Evolutionary conservation across 1,140 invertebrate species (phyloP).

Genomic region (Dryas iulia): DNA sequence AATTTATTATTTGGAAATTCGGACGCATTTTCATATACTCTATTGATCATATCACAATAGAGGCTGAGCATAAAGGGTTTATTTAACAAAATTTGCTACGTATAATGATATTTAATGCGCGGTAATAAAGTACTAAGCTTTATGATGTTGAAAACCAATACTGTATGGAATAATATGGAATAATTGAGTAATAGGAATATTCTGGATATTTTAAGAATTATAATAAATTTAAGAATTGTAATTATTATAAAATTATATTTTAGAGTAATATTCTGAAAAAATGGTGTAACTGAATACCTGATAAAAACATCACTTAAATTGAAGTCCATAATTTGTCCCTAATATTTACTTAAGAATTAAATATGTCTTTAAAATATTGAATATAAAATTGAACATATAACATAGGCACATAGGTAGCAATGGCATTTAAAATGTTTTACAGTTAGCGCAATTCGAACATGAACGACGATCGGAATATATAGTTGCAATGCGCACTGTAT

Average conservation of each 20-base stretch:
- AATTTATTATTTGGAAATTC: conserved; percentile 78
- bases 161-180: not conserved
- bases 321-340: too few species aligned
- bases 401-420: not conserved
- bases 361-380: too few species aligned
- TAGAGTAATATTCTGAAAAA: too few species aligned
- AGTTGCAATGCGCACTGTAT: conserved; percentile 52
- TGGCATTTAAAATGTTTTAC: conserved; percentile 22
- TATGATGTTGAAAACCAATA: not conserved
- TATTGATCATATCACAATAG: conserved; percentile 52
- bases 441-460: conserved; percentile 32
- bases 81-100: conserved; percentile 13
- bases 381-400: too few species aligned
- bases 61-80: conserved; percentile 23
- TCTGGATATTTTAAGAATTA: not conserved
- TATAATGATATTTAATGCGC: conserved; percentile 14
- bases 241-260: too few species aligned
- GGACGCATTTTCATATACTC: conserved; percentile 68
- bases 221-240: too few species aligned
- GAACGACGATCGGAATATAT: conserved; percentile 45
- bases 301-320: too few species aligned
- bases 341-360: too few species aligned
- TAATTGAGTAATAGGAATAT: not conserved
- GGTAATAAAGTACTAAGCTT: not conserved
- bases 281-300: too few species aligned